Evolutionary conservation across 2,888 invertebrate species (phyloP).

Genomic region (Phyllotreta cruciferae): DNA sequence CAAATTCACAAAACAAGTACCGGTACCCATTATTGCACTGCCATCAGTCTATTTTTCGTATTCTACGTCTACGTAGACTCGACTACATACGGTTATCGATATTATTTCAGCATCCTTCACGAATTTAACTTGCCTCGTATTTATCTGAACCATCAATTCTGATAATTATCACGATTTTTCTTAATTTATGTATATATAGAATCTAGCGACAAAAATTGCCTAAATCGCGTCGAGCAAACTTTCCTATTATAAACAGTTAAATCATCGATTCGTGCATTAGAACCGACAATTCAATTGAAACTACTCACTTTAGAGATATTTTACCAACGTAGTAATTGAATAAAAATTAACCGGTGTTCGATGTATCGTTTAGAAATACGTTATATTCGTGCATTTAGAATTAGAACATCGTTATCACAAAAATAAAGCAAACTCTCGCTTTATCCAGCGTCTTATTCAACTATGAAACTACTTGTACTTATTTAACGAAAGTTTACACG

Average conservation of each 20-base stretch:
- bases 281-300: too few relatives aligned
- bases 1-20: slow-evolving; percentile 2
- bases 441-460: background rate
- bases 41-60: slow-evolving; percentile 38
- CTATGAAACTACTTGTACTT: background rate
- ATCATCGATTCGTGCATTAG: background rate
- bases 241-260: background rate
- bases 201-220: slow-evolving; percentile 16
- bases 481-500: background rate
- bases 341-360: background rate
- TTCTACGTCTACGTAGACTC: slow-evolving; percentile 36
- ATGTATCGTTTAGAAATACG: background rate
- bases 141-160: slow-evolving; percentile 27
- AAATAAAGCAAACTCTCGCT: background rate
- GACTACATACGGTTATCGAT: slow-evolving; percentile 23
- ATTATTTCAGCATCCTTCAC: background rate
- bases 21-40: slow-evolving; percentile 40
- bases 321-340: background rate
- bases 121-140: background rate
- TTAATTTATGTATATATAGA: slow-evolving; percentile 21
- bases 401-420: slow-evolving; percentile 8
- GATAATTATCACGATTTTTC: slow-evolving; percentile 31
- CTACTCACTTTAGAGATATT: background rate
- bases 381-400: slow-evolving; percentile 3
- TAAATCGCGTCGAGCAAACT: slow-evolving; percentile 4